These are phyloP conservation scores for Ophraella communa DNA, from an alignment of 2,888 invertebrate genomes.

Conservation along the genomic window DNA sequence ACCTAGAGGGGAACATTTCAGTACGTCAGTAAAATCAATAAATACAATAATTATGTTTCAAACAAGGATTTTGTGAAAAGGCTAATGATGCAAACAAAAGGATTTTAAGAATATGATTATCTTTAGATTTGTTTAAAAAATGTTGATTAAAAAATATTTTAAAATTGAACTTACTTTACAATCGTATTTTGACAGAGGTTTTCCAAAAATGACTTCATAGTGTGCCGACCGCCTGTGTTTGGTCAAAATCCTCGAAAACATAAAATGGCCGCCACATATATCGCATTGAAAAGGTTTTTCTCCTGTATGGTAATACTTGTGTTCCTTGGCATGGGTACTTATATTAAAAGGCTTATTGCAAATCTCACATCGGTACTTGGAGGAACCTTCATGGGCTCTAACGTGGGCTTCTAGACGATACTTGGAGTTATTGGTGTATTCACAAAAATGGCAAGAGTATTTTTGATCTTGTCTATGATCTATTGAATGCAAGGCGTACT, in stretches of 20 bases:
- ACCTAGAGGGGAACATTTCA: slow-evolving; percentile 40
- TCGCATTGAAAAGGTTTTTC: slow-evolving; percentile 62
- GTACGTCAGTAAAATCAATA: not conserved
- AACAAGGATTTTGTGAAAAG: too few species aligned
- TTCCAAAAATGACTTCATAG: slow-evolving; percentile 55
- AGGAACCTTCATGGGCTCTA: slow-evolving; percentile 57
- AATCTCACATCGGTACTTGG: slow-evolving; percentile 53
- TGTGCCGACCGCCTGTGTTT: slow-evolving; percentile 61
- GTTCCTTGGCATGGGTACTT: slow-evolving; percentile 48
- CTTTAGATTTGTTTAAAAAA: not conserved
- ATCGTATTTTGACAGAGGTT: slow-evolving; percentile 51
- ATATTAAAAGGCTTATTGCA: slow-evolving; percentile 49
- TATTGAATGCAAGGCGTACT: slow-evolving; percentile 48
- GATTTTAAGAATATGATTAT: too few species aligned
- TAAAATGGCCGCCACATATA: slow-evolving; percentile 62
- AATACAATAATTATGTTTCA: not conserved
- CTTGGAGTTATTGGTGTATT: slow-evolving; percentile 49
- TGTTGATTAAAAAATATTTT: not conserved
- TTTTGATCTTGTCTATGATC: slow-evolving; percentile 42
- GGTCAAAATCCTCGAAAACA: slow-evolving; percentile 59
- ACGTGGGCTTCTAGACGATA: slow-evolving; percentile 55
- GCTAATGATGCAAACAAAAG: too few species aligned
- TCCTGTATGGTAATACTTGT: slow-evolving; percentile 49
- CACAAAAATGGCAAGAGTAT: slow-evolving; percentile 51
- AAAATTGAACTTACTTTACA: slow-evolving; percentile 52